These are phyloP conservation scores for Spilosoma lubricipeda DNA, from an alignment of 2,888 invertebrate species.

Conservation along the genomic window DNA sequence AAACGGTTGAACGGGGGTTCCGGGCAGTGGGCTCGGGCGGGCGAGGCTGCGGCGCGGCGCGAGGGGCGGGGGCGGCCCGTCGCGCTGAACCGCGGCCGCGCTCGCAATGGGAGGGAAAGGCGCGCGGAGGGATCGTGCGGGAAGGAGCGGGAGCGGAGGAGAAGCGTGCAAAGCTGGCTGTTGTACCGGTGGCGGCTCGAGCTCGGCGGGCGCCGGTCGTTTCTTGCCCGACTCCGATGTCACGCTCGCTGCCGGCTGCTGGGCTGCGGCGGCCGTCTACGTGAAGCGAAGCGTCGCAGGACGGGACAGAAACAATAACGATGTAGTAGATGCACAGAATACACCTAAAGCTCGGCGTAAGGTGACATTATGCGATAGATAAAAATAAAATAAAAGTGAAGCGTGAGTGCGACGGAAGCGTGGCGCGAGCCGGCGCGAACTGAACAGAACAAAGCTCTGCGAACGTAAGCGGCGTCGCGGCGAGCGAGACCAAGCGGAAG, in stretches of 20 bases:
- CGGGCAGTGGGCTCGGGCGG: conserved; percentile 57
- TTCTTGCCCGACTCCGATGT: conserved; percentile 96
- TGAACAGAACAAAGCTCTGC: conserved; percentile 83
- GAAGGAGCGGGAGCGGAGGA: conserved; percentile 72
- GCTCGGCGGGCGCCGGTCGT: conserved; percentile 91
- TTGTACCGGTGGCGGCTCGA: conserved; percentile 95
- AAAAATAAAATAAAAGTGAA: conserved; percentile 83
- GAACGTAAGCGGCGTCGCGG: conserved; percentile 85
- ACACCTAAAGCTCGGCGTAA: conserved; percentile 86
- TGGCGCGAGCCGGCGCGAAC: conserved; percentile 82
- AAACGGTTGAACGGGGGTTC: conserved; percentile 73
- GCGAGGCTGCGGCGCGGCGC: conserved; percentile 70
- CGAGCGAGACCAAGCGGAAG: conserved; percentile 83
- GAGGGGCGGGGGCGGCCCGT: conserved; percentile 72
- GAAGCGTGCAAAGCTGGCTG: conserved; percentile 89
- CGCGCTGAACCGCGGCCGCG: conserved; percentile 64
- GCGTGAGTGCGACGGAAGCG: conserved; percentile 87
- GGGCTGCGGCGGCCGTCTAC: conserved; percentile 85
- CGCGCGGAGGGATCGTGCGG: conserved; percentile 68
- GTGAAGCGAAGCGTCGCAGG: conserved; percentile 87
- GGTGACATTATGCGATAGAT: conserved; percentile 85
- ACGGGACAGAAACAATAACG: conserved; percentile 86
- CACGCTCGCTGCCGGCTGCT: conserved; percentile 89
- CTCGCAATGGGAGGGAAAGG: conserved; percentile 63
- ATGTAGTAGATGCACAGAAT: conserved; percentile 87